These are phyloP conservation scores for Sicus ferrugineus DNA, from an alignment of 2,888 invertebrate species.

Conservation along the genomic window DNA sequence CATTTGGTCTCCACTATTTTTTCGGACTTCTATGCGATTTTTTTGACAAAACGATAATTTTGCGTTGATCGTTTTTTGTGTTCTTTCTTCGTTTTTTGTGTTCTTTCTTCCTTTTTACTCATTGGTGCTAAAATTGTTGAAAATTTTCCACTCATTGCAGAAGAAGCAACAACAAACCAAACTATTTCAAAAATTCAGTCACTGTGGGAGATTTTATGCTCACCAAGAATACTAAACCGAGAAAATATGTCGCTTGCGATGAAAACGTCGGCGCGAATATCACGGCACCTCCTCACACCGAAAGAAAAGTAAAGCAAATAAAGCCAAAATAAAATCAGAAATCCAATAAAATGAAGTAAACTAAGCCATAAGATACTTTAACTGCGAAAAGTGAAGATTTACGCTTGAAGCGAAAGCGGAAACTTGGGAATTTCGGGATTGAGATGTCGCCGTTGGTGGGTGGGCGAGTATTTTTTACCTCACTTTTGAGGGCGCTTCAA, in stretches of 20 bases:
- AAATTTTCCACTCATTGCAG: background rate
- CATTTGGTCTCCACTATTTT: background rate
- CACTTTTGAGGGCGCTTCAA: slow-evolving; percentile 7
- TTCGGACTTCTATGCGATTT: background rate
- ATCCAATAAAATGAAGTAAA: background rate
- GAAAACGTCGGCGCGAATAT: too few relatives aligned
- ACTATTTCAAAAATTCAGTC: background rate
- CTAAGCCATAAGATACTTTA: too few relatives aligned
- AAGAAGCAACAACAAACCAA: background rate
- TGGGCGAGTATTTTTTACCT: slow-evolving; percentile 10
- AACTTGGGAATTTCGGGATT: too few relatives aligned
- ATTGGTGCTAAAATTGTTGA: background rate
- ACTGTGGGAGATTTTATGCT: too few relatives aligned
- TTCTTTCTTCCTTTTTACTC: background rate
- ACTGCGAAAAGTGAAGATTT: background rate
- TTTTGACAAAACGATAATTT: background rate
- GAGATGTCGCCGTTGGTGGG: too few relatives aligned
- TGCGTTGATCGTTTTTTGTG: background rate
- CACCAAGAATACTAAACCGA: too few relatives aligned
- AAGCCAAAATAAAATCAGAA: background rate
- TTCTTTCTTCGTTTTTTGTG: too few relatives aligned
- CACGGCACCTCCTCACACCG: too few relatives aligned
- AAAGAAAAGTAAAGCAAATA: too few relatives aligned
- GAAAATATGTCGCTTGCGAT: too few relatives aligned
- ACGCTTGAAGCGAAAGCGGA: background rate